These are phyloP conservation scores for Gymnopithys bicolor DNA, from an alignment of 2,797 vertebrate species.

Conservation along the genomic window DNA sequence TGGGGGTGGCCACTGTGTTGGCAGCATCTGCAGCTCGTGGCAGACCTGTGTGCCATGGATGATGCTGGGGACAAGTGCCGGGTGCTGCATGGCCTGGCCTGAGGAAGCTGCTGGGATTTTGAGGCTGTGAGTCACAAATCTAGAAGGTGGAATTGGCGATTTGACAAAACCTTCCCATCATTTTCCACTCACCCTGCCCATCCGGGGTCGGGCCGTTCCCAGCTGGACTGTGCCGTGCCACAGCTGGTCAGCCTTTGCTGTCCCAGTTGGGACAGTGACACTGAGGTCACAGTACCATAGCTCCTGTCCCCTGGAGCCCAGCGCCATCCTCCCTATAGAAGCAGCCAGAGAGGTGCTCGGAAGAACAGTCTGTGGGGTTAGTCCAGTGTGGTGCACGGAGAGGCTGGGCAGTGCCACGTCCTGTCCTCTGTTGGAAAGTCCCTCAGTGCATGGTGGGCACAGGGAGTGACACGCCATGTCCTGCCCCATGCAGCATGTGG, in stretches of 20 bases:
- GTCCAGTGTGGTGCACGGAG: accelerated
- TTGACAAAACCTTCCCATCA: background rate
- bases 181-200: background rate
- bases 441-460: background rate
- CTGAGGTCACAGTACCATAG: background rate
- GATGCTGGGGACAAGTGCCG: accelerated
- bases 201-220: background rate
- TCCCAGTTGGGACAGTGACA: accelerated
- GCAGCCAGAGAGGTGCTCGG: accelerated
- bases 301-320: background rate
- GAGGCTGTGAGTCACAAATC: slow-evolving; percentile 5
- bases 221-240: accelerated
- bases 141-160: background rate
- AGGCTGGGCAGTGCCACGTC: background rate
- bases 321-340: background rate
- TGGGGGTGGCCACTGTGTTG: accelerated
- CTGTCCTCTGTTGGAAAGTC: background rate
- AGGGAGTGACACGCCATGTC: accelerated
- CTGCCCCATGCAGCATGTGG: background rate
- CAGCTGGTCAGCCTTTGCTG: background rate
- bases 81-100: accelerated
- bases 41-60: accelerated
- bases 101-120: background rate
- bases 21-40: accelerated
- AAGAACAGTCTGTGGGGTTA: background rate